phyloP scores from a whole-genome alignment of 2,797 vertebrate species.

The Cirrhinus molitorella region DNA sequence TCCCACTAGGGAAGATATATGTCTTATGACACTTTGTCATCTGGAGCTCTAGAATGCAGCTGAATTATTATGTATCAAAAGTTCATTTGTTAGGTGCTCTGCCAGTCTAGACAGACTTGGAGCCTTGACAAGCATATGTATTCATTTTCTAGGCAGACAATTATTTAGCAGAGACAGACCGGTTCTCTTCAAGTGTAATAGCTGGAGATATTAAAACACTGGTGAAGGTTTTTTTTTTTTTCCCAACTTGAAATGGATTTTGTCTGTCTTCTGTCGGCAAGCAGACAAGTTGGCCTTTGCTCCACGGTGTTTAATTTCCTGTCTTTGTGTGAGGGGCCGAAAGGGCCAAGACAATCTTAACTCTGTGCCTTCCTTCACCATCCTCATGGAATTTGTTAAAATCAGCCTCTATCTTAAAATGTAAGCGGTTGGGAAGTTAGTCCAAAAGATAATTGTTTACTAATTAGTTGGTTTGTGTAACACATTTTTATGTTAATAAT shows the following conservation, averaged over 20 bases:
- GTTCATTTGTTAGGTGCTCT: slow-evolving; percentile 32
- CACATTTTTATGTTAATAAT: not conserved
- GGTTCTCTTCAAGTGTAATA: slow-evolving; percentile 32
- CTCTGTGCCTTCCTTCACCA: slow-evolving; percentile 5
- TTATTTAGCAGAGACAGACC: slow-evolving; percentile 40
- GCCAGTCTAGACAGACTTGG: slow-evolving; percentile 38
- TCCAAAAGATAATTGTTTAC: not conserved
- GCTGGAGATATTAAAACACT: slow-evolving; percentile 41
- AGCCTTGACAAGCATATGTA: slow-evolving; percentile 45
- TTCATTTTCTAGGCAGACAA: slow-evolving; percentile 26
- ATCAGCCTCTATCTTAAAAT: slow-evolving; percentile 3
- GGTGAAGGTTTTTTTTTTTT: not conserved
- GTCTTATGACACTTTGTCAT: slow-evolving; percentile 19
- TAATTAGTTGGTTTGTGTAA: not conserved
- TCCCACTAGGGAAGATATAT: slow-evolving; percentile 7
- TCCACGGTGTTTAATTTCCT: slow-evolving; percentile 46
- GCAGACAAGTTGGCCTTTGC: slow-evolving; percentile 39
- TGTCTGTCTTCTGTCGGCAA: slow-evolving; percentile 12
- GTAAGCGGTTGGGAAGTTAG: not conserved
- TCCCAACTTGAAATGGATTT: slow-evolving; percentile 34
- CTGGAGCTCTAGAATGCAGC: slow-evolving; percentile 30
- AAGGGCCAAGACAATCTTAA: not conserved
- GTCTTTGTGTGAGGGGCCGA: not conserved
- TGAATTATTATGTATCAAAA: slow-evolving; percentile 45
- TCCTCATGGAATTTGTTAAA: not conserved